Evolutionary conservation across 2,888 invertebrate genomes (phyloP).

Genomic region (Campoplex nolae): DNA sequence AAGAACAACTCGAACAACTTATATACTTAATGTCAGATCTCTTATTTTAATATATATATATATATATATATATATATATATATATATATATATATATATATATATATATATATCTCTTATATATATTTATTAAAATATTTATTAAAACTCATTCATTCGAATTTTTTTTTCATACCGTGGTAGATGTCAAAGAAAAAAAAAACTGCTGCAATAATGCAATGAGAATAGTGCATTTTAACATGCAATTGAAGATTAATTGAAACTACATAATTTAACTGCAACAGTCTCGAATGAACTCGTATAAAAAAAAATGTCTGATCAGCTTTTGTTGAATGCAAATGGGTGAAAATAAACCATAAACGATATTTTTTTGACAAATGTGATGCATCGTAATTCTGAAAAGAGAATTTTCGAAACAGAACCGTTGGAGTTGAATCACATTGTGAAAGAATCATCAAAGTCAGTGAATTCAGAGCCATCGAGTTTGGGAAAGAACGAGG

Average conservation of each 20-base stretch:
- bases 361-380: neutral
- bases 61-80: no score
- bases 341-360: slow-evolving; percentile 7
- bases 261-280: no score
- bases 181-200: neutral
- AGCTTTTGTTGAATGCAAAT: slow-evolving; percentile 47
- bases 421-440: slow-evolving; percentile 72
- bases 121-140: no score
- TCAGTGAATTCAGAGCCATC: slow-evolving; percentile 69
- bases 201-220: slow-evolving; percentile 1
- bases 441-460: slow-evolving; percentile 68
- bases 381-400: slow-evolving; percentile 63
- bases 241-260: no score
- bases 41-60: no score
- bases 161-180: no score
- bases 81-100: no score
- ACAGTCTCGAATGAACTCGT: neutral
- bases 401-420: slow-evolving; percentile 72
- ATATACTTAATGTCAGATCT: no score
- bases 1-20: no score
- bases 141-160: no score
- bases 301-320: neutral
- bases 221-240: neutral
- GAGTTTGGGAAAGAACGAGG: slow-evolving; percentile 70
- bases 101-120: no score